Percentiles rank a stretch among this genome's conserved stretches.
These are phyloP conservation scores for Acanthurus tractus DNA, from an alignment of 2,797 vertebrate species.

Conservation along the genomic window DNA sequence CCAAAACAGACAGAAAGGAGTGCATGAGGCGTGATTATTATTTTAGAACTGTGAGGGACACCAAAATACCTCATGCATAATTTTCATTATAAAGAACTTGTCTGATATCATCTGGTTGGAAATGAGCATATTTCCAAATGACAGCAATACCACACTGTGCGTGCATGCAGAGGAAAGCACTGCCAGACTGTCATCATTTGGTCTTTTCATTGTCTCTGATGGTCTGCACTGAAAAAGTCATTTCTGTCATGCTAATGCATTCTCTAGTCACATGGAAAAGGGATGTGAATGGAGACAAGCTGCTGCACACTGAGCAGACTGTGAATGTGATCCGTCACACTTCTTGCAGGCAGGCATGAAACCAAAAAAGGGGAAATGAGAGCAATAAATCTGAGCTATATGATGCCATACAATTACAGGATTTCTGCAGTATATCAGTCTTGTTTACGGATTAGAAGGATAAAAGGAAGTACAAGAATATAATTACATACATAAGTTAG, in stretches of 20 bases:
- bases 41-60: conserved; percentile 23
- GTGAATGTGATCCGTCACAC: conserved; percentile 19
- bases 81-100: conserved; percentile 12
- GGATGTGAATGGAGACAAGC: conserved; percentile 18
- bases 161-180: conserved; percentile 40
- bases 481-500: background rate
- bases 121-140: conserved; percentile 51
- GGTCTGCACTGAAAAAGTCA: conserved; percentile 32
- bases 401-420: background rate
- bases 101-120: conserved; percentile 46
- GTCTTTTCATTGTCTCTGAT: conserved; percentile 45
- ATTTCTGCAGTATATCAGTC: background rate
- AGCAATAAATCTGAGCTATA: conserved; percentile 11
- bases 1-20: background rate
- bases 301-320: background rate
- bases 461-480: background rate
- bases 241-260: conserved; percentile 54
- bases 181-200: conserved; percentile 30
- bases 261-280: conserved; percentile 38
- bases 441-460: background rate
- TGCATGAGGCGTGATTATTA: conserved; percentile 16
- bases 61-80: conserved; percentile 26
- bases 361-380: background rate
- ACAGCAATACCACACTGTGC: conserved; percentile 30
- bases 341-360: background rate